phyloP scores from a whole-genome alignment of 2,888 invertebrate genomes.

The Plemyria rubiginata region DNA sequence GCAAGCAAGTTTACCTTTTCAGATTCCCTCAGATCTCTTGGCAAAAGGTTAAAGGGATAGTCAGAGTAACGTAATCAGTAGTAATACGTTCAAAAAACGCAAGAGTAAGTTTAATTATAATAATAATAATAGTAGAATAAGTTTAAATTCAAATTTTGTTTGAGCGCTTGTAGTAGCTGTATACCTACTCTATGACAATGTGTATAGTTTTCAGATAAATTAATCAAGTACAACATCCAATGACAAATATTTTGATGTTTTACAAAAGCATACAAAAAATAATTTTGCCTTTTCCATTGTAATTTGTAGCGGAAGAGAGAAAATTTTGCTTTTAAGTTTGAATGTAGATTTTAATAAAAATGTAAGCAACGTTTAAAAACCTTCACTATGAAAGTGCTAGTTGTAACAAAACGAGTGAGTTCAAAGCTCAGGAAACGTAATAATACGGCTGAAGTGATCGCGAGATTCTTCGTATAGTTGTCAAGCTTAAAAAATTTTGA shows the following conservation, averaged over 20 bases:
- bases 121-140: too few relatives aligned
- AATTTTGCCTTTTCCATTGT: too few relatives aligned
- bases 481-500: conserved; percentile 59
- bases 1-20: too few relatives aligned
- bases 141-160: not conserved
- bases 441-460: conserved; percentile 48
- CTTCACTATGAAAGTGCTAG: conserved; percentile 37
- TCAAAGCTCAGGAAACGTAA: conserved; percentile 50
- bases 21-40: too few relatives aligned
- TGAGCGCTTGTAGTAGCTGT: not conserved
- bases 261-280: too few relatives aligned
- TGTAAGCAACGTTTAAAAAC: conserved; percentile 41
- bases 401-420: conserved; percentile 48
- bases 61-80: too few relatives aligned
- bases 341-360: conserved; percentile 37
- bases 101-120: too few relatives aligned
- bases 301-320: not conserved
- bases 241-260: too few relatives aligned
- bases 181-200: not conserved
- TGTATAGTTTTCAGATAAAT: not conserved
- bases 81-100: too few relatives aligned
- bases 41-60: too few relatives aligned
- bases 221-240: not conserved
- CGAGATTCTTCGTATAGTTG: conserved; percentile 56
- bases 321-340: not conserved